Evolutionary conservation across 2,113 vertebrate genomes (phyloP).

Genomic region (Oncorhynchus gorbuscha): DNA sequence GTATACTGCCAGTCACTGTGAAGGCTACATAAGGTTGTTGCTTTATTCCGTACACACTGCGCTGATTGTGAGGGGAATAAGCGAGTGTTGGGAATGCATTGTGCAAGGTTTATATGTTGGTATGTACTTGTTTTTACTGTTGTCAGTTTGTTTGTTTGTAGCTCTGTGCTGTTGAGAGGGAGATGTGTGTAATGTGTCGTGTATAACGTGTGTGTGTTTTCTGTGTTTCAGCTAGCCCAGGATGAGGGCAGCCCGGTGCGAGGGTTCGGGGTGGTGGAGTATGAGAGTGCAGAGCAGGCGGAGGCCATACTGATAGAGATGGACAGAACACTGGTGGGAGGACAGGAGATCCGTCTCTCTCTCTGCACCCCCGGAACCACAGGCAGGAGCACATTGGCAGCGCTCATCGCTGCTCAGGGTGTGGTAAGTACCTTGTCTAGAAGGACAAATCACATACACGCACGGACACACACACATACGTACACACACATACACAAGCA

Average conservation of each 20-base stretch:
- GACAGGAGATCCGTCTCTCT: conserved; percentile 84
- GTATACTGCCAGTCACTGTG: not conserved
- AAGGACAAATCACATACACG: not conserved
- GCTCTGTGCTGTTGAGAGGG: not conserved
- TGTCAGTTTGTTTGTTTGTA: not conserved
- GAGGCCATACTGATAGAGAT: conserved; percentile 82
- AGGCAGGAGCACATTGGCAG: conserved; percentile 91
- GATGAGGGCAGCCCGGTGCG: conserved; percentile 84
- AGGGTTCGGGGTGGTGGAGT: conserved; percentile 92
- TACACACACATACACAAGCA: not conserved
- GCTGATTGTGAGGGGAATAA: conserved; percentile 42
- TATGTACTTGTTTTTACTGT: not conserved
- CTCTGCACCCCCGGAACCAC: conserved; percentile 91
- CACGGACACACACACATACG: conserved; percentile 1
- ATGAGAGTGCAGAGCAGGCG: conserved; percentile 85
- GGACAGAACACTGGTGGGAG: conserved; percentile 75
- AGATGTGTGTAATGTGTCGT: not conserved
- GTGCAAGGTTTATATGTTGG: not conserved
- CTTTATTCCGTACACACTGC: not conserved
- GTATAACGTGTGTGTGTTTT: not conserved
- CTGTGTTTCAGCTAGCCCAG: conserved; percentile 83
- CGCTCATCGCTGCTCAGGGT: conserved; percentile 89
- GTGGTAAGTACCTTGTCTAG: conserved; percentile 80
- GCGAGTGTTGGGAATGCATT: conserved; percentile 7
- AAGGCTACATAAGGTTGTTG: not conserved